Conservation (phyloP, 2,888 invertebrate genomes). For the Hydroisotoma schaefferi region DNA sequence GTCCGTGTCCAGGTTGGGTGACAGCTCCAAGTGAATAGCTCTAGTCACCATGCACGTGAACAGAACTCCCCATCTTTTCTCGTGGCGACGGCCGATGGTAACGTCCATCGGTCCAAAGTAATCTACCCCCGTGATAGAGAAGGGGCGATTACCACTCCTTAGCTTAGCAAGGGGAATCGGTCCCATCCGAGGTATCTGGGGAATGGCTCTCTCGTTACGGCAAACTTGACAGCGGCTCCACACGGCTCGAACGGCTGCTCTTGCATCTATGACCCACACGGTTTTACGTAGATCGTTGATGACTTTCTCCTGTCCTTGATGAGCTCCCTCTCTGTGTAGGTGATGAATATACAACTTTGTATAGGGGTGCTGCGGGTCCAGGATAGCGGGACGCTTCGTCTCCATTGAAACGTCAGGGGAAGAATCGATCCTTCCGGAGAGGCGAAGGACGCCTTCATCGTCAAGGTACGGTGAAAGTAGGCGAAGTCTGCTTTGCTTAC, state of each 20-base stretch:
- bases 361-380: not conserved
- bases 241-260: slow-evolving; percentile 8
- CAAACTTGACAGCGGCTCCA: slow-evolving; percentile 6
- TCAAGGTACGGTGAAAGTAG: not conserved
- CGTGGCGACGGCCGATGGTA: not conserved
- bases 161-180: slow-evolving; percentile 3
- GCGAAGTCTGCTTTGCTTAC: not conserved
- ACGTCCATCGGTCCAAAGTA: slow-evolving; percentile 11
- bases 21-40: slow-evolving; percentile 15
- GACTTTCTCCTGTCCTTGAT: slow-evolving; percentile 14
- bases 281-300: slow-evolving; percentile 12
- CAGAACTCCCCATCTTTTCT: slow-evolving; percentile 14
- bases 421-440: not conserved
- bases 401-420: not conserved
- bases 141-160: not conserved
- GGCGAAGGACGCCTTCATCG: not conserved
- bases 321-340: not conserved
- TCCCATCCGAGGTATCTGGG: slow-evolving; percentile 18
- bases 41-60: slow-evolving; percentile 11
- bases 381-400: not conserved
- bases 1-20: not conserved
- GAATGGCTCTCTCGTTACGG: not conserved
- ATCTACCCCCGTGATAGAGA: slow-evolving; percentile 16
- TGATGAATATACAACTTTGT: slow-evolving; percentile 8
- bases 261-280: not conserved